phyloP scores from a whole-genome alignment of 2,113 vertebrate species.

The Meles meles region DNA sequence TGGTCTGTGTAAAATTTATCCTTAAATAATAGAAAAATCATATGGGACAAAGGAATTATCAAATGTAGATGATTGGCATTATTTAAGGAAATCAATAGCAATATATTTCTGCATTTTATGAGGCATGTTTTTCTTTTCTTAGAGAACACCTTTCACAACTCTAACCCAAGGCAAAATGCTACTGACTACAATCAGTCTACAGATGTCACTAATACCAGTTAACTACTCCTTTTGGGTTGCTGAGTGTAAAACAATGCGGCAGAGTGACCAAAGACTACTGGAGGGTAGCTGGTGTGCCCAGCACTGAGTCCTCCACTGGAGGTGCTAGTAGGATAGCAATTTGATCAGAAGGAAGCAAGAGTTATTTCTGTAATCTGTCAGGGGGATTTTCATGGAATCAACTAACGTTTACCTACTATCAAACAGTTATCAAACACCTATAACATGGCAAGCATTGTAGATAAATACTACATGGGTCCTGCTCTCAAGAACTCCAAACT shows the following conservation, averaged over 20 bases:
- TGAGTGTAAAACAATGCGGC: background rate
- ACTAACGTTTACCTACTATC: background rate
- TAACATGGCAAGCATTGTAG: background rate
- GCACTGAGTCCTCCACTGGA: background rate
- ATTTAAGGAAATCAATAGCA: background rate
- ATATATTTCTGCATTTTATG: background rate
- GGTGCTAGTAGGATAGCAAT: background rate
- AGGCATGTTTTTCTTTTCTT: background rate
- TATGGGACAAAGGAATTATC: constrained; percentile 5
- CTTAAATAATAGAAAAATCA: constrained; percentile 28
- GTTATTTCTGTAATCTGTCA: background rate
- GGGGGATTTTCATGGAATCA: background rate
- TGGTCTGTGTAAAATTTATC: background rate
- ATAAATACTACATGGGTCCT: background rate
- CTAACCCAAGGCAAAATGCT: background rate
- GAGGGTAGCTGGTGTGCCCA: background rate
- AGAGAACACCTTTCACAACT: background rate
- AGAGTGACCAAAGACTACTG: background rate
- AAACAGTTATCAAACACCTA: background rate
- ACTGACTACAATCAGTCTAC: background rate
- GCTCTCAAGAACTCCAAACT: background rate
- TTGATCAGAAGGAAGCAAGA: background rate
- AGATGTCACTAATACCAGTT: background rate
- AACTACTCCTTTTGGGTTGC: background rate
- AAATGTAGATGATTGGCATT: background rate